These are phyloP conservation scores for Xenus cinereus DNA, from an alignment of 2,113 vertebrate species.

Conservation along the genomic window DNA sequence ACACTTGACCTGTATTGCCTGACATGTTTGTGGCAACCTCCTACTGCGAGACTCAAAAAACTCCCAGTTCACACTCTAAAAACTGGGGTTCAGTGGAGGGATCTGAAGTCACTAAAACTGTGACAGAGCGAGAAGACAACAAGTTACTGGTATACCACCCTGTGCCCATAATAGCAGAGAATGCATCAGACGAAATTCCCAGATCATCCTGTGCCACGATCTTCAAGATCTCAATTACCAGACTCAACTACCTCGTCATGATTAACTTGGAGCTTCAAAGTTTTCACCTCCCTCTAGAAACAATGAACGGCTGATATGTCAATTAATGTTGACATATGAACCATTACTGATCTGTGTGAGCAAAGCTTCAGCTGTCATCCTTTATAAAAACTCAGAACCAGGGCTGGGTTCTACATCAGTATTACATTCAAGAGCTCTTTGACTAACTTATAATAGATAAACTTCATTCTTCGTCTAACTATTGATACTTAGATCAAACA, in stretches of 20 bases:
- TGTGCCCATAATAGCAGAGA: not conserved
- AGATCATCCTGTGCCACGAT: not conserved
- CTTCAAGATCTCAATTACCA: not conserved
- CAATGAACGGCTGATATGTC: fast-evolving
- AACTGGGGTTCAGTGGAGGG: not conserved
- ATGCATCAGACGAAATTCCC: not conserved
- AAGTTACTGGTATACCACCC: not conserved
- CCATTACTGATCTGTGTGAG: not conserved
- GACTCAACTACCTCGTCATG: not conserved
- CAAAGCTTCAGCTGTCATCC: not conserved
- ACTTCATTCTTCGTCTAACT: not conserved
- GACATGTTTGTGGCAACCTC: not conserved
- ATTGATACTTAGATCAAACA: not conserved
- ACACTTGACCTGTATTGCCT: not conserved
- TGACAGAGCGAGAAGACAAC: not conserved
- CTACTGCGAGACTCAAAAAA: not conserved
- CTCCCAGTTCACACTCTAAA: not conserved
- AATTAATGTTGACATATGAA: not conserved
- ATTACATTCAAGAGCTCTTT: not conserved
- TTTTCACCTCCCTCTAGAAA: not conserved
- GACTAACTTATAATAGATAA: not conserved
- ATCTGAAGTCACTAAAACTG: not conserved
- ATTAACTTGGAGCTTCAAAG: not conserved
- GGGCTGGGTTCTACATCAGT: not conserved
- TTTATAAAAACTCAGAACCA: not conserved